Conservation (phyloP, 2,888 invertebrate species). For the Pediacus dermestoides region DNA sequence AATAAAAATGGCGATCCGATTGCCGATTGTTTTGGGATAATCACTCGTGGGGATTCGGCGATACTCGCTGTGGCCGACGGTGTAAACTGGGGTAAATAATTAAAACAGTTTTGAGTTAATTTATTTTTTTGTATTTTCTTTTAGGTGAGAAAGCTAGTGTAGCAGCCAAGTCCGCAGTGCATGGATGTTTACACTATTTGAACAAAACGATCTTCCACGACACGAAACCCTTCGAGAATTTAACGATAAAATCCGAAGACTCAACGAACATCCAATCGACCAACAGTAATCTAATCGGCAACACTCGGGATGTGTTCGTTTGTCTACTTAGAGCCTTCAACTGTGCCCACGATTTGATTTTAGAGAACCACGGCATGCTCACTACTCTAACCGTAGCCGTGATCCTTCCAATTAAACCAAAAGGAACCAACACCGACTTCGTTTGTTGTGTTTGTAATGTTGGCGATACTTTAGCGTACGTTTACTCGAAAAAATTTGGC, state of each 20-base stretch:
- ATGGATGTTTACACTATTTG: slow-evolving; percentile 79
- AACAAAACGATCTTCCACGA: slow-evolving; percentile 64
- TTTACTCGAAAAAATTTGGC: slow-evolving; percentile 72
- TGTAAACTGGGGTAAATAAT: slow-evolving; percentile 87
- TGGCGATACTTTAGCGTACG: slow-evolving; percentile 85
- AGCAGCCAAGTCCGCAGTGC: slow-evolving; percentile 81
- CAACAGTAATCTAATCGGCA: slow-evolving; percentile 41
- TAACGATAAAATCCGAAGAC: slow-evolving; percentile 39
- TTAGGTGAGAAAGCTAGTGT: slow-evolving; percentile 72
- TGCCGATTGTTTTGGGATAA: slow-evolving; percentile 82
- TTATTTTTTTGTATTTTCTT: too few relatives aligned
- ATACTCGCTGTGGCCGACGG: slow-evolving; percentile 83
- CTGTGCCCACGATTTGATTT: slow-evolving; percentile 78
- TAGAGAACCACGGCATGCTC: slow-evolving; percentile 76
- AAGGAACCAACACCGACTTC: slow-evolving; percentile 50
- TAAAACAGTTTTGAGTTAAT: too few relatives aligned
- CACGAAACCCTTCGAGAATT: slow-evolving; percentile 44
- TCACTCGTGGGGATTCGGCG: slow-evolving; percentile 67
- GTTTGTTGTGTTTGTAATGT: slow-evolving; percentile 85
- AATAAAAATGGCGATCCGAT: slow-evolving; percentile 73
- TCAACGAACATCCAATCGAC: slow-evolving; percentile 10
- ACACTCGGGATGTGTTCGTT: slow-evolving; percentile 71
- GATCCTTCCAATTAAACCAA: slow-evolving; percentile 58
- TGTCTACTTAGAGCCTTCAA: slow-evolving; percentile 75
- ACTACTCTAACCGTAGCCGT: slow-evolving; percentile 82